Percentiles rank a stretch among this genome's conserved stretches.
phyloP scores from a whole-genome alignment of 1,140 invertebrate genomes.

The Lucilia sericata region DNA sequence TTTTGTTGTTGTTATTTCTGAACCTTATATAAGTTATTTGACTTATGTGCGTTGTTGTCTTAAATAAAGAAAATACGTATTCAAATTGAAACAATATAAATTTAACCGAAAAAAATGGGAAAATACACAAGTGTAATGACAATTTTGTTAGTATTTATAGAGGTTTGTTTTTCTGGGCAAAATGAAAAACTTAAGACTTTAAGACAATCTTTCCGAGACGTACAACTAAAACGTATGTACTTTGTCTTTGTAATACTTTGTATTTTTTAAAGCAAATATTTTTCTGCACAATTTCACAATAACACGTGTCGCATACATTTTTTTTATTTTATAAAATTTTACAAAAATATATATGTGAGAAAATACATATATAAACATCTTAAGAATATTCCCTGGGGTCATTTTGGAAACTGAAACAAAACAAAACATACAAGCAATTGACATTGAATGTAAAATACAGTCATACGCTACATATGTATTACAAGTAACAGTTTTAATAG shows the following conservation, averaged over 20 bases:
- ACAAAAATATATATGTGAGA: neutral
- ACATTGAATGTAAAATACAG: constrained; percentile 24
- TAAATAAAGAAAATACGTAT: too few species aligned
- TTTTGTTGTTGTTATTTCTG: too few species aligned
- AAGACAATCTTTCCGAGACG: too few species aligned
- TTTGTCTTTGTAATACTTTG: neutral
- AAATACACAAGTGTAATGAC: too few species aligned
- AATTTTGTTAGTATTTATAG: too few species aligned
- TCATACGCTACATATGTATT: neutral
- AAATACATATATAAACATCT: neutral
- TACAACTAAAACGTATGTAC: too few species aligned
- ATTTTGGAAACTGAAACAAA: neutral
- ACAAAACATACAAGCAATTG: neutral
- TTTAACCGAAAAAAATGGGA: too few species aligned
- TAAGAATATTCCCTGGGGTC: constrained; percentile 9
- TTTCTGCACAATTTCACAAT: constrained; percentile 15
- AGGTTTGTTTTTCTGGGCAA: too few species aligned
- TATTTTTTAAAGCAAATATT: neutral
- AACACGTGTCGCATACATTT: neutral
- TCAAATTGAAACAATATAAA: too few species aligned
- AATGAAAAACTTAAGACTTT: too few species aligned
- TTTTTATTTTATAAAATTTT: neutral
- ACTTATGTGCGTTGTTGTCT: too few species aligned
- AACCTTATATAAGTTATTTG: too few species aligned
- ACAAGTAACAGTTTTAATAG: neutral